Evolutionary conservation across 2,113 vertebrate species (phyloP).

Genomic region (Calonectris borealis): DNA sequence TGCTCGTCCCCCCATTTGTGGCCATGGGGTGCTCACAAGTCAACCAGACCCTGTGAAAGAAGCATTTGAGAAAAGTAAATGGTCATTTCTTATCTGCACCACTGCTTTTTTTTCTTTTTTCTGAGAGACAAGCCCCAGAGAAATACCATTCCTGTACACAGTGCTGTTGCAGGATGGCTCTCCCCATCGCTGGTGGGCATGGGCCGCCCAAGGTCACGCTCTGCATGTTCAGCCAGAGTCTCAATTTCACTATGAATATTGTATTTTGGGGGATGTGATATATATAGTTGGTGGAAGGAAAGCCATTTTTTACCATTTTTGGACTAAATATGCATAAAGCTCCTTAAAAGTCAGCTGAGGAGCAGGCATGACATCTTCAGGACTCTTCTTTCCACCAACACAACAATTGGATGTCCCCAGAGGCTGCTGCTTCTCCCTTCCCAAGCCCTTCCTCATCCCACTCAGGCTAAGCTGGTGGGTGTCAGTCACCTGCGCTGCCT

Average conservation of each 20-base stretch:
- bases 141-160: not conserved
- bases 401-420: not conserved
- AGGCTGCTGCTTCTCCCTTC: not conserved
- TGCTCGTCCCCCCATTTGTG: not conserved
- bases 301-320: not conserved
- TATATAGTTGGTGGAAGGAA: not conserved
- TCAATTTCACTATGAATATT: not conserved
- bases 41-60: not conserved
- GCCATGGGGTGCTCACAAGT: conserved; percentile 38
- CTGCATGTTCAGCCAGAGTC: not conserved
- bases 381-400: not conserved
- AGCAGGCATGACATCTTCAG: not conserved
- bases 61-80: not conserved
- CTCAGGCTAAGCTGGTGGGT: not conserved
- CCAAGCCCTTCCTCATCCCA: not conserved
- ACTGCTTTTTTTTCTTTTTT: not conserved
- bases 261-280: not conserved
- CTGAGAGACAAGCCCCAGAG: not conserved
- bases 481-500: not conserved
- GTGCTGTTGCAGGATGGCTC: not conserved
- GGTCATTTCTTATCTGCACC: not conserved
- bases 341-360: not conserved
- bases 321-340: not conserved
- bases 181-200: not conserved
- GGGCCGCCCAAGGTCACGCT: not conserved